Evolutionary conservation across 2,113 vertebrate species (phyloP), one percentile per base, ranked within the genome.

Genomic region (Hypomesus transpacificus): DNA sequence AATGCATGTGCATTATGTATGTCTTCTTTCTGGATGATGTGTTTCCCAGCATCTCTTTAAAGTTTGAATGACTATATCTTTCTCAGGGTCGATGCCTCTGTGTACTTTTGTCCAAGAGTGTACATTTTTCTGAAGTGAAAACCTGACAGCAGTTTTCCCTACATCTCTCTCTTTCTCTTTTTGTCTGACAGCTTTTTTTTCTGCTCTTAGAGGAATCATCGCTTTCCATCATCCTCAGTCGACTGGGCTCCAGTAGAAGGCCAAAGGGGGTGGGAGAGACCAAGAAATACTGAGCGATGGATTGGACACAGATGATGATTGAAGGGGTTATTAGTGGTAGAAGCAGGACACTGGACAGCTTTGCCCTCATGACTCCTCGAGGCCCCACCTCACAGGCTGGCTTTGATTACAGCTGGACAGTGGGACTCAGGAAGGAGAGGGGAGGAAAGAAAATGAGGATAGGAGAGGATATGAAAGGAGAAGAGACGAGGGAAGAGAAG

Each of bases 231-330:
- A 63, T 79, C 74, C 58, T 79, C 79, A 80, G 78, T 85, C 73
- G 63, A 71, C 78, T 75, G 66, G 80, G 79, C 73, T 78, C 79
- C 52, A 62, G 73, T 74, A 82, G 84, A 84, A 18, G 17, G 79
- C 83, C 2, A 52, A 54, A 85, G 83, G 76, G 3, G 69, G 66
- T 20, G 54, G 69, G 61, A 4, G 3, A n/a, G 20, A 74, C 17
- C 22, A 69, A 66, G 68, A 74, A 82, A 82, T 81, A 86, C 73
- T 72, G 75, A 70, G 68, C 22, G 70, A 83, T 20, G 64, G 82
- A 84, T 80, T 20, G 64, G 82, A 84, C 81, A 83, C 71, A 80
- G 81, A 90, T 85, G 84, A 88, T 89, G 86, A 90, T 86, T 83
- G 85, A 90, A 82, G 83, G 85, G 76, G 82, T 87, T 87, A 83